phyloP scores from a whole-genome alignment of 2,113 vertebrate species.

The Thunnus maccoyii region DNA sequence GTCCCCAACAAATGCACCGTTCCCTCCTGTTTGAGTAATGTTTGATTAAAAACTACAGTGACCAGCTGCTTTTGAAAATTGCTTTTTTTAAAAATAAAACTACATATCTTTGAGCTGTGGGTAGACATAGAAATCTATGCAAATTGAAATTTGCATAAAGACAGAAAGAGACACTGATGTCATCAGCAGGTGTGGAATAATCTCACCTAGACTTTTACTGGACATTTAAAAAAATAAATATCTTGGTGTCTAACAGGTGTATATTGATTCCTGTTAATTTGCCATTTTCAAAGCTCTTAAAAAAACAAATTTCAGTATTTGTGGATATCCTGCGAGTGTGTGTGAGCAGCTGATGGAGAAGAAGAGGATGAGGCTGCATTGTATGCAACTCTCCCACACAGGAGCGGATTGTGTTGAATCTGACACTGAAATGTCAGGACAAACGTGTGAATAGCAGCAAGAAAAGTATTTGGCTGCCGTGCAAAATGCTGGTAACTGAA shows the following conservation, averaged over 20 bases:
- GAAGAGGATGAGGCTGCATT: background rate
- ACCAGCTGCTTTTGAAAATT: too few relatives aligned
- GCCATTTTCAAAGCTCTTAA: background rate
- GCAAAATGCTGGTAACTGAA: background rate
- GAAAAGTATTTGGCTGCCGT: background rate
- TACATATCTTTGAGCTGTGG: too few relatives aligned
- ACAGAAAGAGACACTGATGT: background rate
- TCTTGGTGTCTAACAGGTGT: background rate
- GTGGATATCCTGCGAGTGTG: too few relatives aligned
- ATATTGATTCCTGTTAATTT: background rate
- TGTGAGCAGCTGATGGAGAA: background rate
- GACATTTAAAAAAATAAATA: background rate
- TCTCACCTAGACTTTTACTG: background rate
- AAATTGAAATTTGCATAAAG: background rate
- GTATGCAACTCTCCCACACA: constrained; percentile 30
- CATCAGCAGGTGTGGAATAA: background rate
- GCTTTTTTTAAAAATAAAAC: too few relatives aligned
- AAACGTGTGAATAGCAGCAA: background rate
- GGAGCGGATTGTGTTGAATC: background rate
- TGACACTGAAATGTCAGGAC: background rate
- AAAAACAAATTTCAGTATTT: background rate
- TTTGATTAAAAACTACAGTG: too few relatives aligned
- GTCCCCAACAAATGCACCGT: too few relatives aligned
- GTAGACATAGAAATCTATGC: background rate
- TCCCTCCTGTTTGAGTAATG: too few relatives aligned